Base-by-base conservation (phyloP, 2,888 invertebrate species). In the Metallyticus violacea region DNA sequence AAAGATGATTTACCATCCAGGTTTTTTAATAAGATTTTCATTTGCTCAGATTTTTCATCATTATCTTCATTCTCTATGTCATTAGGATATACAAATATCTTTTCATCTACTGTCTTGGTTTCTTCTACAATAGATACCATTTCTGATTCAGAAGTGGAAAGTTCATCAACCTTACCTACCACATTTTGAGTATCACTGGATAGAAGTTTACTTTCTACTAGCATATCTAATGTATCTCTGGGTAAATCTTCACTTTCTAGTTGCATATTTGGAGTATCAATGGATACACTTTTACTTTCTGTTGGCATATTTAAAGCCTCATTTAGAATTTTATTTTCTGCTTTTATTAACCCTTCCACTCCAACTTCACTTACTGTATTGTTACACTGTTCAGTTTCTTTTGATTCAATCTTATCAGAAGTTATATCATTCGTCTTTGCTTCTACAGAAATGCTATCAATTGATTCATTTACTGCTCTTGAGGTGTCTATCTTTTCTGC, bases 21-120 rank as follows among this genome's bases (percentile, higher is more conserved):
- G 22, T 62, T 62, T 15, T 62, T 22, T 15, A 4, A 79, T 9
- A 26, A n/a, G 26, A 15, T 79, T 79, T 27, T 79, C 26, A 79
- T 27, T n/a, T 79, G 26, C 7, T 88, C 86, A 88, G 85, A 83
- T 88, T 88, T 29, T 88, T 86, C 27, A 80, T 76, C 27, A 40
- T 77, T 84, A 86, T 85, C 79, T 26, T 88, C 81, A 85, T 83
- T 9, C 40, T 79, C 79, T 22, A 29, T 7, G 26, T 86, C 26
- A 81, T 81, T 77, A 28, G 29, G 7, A 28, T 9, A 15, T n/a
- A 7, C 30, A 77, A 29, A 28, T n/a, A 25, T n/a, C 28, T 77
- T 78, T 15, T 83, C 82, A 9, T 87, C 77, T 79, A 78, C 79
- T n/a, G 87, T 87, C n/a, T 85, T 26, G 7, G 30, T 28, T 29